phyloP scores from a whole-genome alignment of 2,113 vertebrate species.

The Petaurus breviceps region DNA sequence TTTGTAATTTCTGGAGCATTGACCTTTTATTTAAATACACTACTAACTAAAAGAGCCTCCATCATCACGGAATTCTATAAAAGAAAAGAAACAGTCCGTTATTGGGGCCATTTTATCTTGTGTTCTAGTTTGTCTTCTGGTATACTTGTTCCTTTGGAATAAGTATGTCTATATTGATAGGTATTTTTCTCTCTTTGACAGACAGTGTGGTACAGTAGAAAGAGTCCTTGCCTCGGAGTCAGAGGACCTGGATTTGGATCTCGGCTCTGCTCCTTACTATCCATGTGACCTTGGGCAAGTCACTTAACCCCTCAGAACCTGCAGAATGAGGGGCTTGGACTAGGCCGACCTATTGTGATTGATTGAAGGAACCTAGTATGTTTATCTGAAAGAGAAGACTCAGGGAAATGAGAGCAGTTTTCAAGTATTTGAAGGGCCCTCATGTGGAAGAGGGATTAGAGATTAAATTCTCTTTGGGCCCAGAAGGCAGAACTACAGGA shows the following conservation, averaged over 20 bases:
- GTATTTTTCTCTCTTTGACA: background rate
- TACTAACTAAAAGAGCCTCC: background rate
- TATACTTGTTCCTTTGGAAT: background rate
- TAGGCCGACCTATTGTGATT: background rate
- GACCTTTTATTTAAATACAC: background rate
- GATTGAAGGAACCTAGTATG: background rate
- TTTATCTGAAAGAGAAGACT: background rate
- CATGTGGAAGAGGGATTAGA: background rate
- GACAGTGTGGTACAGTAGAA: background rate
- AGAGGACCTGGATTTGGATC: constrained; percentile 1
- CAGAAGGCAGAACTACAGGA: background rate
- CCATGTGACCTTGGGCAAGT: background rate
- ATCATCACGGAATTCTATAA: background rate
- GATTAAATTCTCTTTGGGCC: background rate
- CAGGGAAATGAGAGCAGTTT: background rate
- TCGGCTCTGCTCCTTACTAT: background rate
- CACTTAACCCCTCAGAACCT: background rate
- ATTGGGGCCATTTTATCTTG: background rate
- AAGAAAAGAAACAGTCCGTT: background rate
- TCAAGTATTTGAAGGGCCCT: background rate
- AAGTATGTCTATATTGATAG: background rate
- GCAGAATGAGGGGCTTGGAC: background rate
- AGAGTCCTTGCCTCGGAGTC: background rate
- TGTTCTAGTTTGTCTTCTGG: background rate
- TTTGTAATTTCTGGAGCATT: background rate